A percentile compares a stretch with the other conserved stretches of the same genome.
phyloP scores from a whole-genome alignment of 2,797 vertebrate species.

The Aphelocoma californica region DNA sequence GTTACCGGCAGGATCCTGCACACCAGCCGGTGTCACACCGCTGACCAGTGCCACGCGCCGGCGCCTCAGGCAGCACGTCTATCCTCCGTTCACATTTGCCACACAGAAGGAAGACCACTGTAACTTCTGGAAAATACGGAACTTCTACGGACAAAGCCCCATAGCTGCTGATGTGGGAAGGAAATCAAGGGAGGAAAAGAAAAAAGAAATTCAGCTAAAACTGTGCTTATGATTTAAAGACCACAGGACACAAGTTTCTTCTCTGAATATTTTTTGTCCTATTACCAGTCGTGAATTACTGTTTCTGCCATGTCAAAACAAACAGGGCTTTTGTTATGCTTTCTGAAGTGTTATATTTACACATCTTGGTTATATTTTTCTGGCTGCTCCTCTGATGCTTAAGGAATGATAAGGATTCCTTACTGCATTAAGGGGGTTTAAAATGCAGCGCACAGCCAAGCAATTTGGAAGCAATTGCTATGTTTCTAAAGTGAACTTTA shows the following conservation, averaged over 20 bases:
- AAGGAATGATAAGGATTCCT: conserved; percentile 47
- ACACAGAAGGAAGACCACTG: neutral
- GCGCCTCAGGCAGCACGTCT: too few relatives aligned
- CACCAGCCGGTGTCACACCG: accelerated
- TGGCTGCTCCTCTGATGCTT: conserved; percentile 20
- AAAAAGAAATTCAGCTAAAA: neutral
- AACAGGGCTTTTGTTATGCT: neutral
- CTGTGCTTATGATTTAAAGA: neutral
- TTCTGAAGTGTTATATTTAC: conserved; percentile 32
- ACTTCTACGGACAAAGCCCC: neutral
- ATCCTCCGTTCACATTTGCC: accelerated
- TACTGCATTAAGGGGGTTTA: conserved; percentile 8
- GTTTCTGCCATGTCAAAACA: neutral
- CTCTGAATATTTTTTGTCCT: neutral
- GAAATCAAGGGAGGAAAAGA: accelerated
- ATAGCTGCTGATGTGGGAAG: neutral
- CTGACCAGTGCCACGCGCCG: neutral
- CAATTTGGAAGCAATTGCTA: conserved; percentile 48
- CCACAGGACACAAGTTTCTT: neutral
- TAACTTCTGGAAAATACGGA: neutral
- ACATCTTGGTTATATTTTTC: neutral
- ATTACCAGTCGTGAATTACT: neutral
- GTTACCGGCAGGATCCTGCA: neutral
- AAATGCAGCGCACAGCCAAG: conserved; percentile 38
- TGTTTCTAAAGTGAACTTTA: conserved; percentile 63